Evolutionary conservation across 2,797 vertebrate species (phyloP).

Genomic region (Centropyge bicolor): DNA sequence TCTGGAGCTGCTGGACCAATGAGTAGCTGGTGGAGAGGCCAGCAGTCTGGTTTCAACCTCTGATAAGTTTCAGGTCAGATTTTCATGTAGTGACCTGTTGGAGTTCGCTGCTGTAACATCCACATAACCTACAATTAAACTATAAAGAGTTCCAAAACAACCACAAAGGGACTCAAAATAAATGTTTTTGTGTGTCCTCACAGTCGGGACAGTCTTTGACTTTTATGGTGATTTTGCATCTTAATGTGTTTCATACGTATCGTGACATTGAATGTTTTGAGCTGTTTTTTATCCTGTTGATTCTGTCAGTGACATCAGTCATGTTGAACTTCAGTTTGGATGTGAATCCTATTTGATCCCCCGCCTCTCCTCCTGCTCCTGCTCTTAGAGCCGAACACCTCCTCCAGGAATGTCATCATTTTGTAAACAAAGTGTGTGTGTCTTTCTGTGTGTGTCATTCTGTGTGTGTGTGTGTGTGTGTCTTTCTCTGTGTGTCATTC

Average conservation of each 20-base stretch:
- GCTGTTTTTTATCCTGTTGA: neutral
- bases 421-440: neutral
- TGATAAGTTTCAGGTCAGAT: neutral
- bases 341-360: neutral
- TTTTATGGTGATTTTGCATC: neutral
- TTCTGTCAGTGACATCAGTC: neutral
- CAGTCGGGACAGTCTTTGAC: neutral
- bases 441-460: too few relatives aligned
- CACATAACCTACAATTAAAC: neutral
- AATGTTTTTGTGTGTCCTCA: neutral
- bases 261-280: neutral
- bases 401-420: constrained; percentile 24
- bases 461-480: constrained; percentile 18
- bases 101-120: neutral
- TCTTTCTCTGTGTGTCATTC: too few relatives aligned
- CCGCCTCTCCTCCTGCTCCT: neutral
- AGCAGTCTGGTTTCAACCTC: neutral
- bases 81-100: neutral
- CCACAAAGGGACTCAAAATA: neutral
- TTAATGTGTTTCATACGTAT: neutral
- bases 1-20: constrained; percentile 9
- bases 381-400: neutral
- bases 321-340: neutral
- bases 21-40: neutral
- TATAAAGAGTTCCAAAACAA: neutral